Evolutionary conservation across 1,140 invertebrate genomes (phyloP).

Genomic region (Telenomus remus): DNA sequence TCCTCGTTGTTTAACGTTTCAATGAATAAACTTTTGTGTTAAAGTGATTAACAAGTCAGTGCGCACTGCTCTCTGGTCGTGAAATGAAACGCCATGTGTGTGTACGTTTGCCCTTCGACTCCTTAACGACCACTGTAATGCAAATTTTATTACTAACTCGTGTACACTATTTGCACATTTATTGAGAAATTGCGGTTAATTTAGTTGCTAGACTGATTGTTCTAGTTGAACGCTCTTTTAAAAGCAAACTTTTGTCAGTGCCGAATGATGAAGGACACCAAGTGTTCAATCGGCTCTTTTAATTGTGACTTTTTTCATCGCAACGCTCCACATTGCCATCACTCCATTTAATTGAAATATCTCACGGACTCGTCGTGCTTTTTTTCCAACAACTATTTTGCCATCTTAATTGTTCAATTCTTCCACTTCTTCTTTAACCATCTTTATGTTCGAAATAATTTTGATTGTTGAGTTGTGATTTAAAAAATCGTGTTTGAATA

Average conservation of each 20-base stretch:
- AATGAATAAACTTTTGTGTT: neutral
- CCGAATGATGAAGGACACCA: slow-evolving; percentile 14
- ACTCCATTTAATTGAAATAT: no score
- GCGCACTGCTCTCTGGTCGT: neutral
- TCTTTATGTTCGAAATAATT: no score
- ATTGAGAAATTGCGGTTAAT: slow-evolving; percentile 9
- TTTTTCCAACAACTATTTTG: no score
- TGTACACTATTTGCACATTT: slow-evolving; percentile 1
- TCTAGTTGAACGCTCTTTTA: slow-evolving; percentile 9
- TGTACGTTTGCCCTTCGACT: slow-evolving; percentile 7
- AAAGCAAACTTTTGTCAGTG: slow-evolving; percentile 14
- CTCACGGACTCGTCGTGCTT: no score
- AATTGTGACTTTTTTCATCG: no score
- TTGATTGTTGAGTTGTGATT: no score
- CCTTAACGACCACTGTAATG: slow-evolving; percentile 10
- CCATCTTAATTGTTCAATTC: no score
- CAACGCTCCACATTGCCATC: no score
- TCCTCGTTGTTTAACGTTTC: neutral
- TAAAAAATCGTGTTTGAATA: no score
- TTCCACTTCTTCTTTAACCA: no score
- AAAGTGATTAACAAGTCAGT: neutral
- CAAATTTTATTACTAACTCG: slow-evolving; percentile 20
- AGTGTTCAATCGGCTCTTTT: neutral
- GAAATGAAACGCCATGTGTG: slow-evolving; percentile 1
- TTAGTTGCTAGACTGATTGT: slow-evolving; percentile 27